Conservation (phyloP, 2,797 vertebrate genomes). For the Sus cebifrons region DNA sequence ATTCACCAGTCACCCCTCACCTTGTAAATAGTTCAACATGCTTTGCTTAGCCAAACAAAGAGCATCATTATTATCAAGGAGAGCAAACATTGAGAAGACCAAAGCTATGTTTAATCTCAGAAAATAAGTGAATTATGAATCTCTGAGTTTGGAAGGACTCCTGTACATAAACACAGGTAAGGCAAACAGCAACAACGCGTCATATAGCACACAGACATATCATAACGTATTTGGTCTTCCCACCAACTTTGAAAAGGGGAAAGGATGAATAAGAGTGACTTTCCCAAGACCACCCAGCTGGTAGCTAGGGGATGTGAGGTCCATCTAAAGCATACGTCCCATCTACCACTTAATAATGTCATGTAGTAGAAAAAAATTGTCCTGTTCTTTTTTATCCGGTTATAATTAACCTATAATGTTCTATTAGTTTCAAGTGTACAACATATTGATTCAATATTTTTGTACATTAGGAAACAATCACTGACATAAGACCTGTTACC, state of each 20-base stretch:
- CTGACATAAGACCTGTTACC: background rate
- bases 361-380: background rate
- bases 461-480: background rate
- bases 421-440: background rate
- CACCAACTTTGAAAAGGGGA: background rate
- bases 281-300: background rate
- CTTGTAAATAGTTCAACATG: background rate
- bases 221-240: background rate
- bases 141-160: background rate
- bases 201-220: background rate
- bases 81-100: background rate
- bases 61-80: background rate
- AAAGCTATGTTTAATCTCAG: background rate
- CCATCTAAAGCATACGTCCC: background rate
- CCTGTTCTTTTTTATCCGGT: background rate
- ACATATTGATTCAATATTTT: background rate
- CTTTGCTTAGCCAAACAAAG: constrained; percentile 41
- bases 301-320: background rate
- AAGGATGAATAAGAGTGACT: background rate
- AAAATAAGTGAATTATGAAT: constrained; percentile 34
- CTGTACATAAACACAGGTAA: background rate
- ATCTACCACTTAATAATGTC: background rate
- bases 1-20: background rate
- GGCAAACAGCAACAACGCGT: background rate
- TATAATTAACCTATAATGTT: background rate